phyloP scores from a whole-genome alignment of 92 coral and sea anemone species.

The Anthopleura xanthogrammica region DNA sequence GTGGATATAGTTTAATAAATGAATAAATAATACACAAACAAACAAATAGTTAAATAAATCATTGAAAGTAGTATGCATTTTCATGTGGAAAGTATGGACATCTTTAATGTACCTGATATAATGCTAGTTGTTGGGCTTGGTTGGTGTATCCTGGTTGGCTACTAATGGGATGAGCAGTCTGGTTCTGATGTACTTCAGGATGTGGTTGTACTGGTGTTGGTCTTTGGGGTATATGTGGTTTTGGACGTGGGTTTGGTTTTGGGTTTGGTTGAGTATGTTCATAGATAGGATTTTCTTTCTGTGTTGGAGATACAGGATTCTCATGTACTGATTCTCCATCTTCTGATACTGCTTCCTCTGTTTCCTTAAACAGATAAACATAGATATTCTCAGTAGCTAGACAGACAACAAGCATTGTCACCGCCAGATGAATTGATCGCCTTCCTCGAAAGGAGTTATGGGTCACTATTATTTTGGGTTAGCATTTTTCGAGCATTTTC shows the following conservation, averaged over 20 bases:
- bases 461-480: no score
- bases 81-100: background rate
- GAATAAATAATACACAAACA: no score
- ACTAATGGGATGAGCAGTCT: background rate
- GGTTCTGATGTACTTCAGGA: constrained; percentile 65
- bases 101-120: constrained; percentile 68
- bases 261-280: constrained; percentile 54
- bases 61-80: no score
- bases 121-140: constrained; percentile 80
- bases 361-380: constrained; percentile 2
- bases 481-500: no score
- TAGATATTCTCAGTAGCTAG: no score
- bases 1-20: no score
- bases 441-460: no score
- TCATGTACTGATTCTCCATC: constrained; percentile 32
- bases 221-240: constrained; percentile 85
- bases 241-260: constrained; percentile 72
- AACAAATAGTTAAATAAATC: no score
- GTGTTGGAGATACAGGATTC: constrained; percentile 19
- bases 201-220: constrained; percentile 84
- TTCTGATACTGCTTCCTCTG: constrained; percentile 12
- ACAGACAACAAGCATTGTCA: no score
- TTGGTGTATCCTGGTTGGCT: background rate
- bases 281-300: constrained; percentile 35
- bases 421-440: no score